A percentile compares a stretch with the other conserved stretches of the same genome.
phyloP scores from a whole-genome alignment of 92 coral and sea anemone genomes.

The Palythoa grandiflora region DNA sequence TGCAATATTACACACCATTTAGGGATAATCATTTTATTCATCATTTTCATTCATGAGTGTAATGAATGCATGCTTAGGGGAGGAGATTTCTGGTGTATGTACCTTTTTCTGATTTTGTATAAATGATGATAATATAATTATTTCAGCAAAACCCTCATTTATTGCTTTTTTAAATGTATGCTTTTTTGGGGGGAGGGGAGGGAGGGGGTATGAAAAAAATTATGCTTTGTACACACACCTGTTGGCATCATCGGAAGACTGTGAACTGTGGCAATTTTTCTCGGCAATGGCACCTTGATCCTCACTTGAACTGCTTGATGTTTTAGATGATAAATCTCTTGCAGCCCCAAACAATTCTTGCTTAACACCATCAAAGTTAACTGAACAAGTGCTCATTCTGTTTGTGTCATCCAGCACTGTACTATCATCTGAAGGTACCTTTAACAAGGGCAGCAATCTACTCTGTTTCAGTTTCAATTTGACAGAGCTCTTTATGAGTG shows the following conservation, averaged over 20 bases:
- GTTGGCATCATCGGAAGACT: not conserved
- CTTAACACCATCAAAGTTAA: slow-evolving; percentile 9
- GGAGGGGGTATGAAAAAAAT: not conserved
- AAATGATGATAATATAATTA: no score
- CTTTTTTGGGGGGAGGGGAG: no score
- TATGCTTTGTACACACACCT: not conserved
- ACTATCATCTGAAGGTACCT: slow-evolving; percentile 1
- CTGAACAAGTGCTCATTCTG: slow-evolving; percentile 29
- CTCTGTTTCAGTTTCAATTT: slow-evolving; percentile 67
- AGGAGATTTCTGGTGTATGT: no score
- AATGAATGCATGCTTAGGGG: no score
- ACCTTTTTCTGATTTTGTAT: no score
- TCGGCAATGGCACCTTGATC: not conserved
- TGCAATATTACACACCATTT: no score
- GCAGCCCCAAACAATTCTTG: slow-evolving; percentile 38
- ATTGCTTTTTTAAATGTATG: no score
- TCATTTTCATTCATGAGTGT: no score
- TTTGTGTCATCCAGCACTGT: not conserved
- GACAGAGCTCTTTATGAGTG: slow-evolving; percentile 80
- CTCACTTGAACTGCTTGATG: slow-evolving; percentile 22
- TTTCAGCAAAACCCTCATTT: no score
- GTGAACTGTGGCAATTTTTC: slow-evolving; percentile 15
- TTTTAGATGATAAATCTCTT: not conserved
- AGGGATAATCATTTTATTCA: no score
- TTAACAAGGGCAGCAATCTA: slow-evolving; percentile 76